These are phyloP conservation scores for Epizoanthus fatuus DNA, from an alignment of 92 coral and sea anemone species.

Conservation along the genomic window DNA sequence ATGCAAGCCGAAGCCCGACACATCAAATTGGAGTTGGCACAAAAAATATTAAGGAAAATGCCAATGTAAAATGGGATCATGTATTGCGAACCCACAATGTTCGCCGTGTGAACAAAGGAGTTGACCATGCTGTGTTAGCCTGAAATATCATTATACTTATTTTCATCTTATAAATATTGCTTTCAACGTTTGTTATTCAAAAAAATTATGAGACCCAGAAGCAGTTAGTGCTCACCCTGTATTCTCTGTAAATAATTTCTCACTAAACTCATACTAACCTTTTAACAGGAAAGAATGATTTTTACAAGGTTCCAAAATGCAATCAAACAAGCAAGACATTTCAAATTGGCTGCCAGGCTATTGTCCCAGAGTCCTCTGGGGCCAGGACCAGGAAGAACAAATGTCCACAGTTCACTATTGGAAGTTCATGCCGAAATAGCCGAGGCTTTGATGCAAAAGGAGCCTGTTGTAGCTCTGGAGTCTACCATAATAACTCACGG, in stretches of 20 bases:
- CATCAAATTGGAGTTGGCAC: too few species aligned
- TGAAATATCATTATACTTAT: too few species aligned
- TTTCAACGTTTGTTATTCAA: too few species aligned
- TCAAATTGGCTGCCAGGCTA: conserved; percentile 31
- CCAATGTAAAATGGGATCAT: too few species aligned
- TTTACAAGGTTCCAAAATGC: conserved; percentile 24
- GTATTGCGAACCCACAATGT: too few species aligned
- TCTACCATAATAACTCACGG: conserved; percentile 97
- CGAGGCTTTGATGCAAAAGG: conserved; percentile 82
- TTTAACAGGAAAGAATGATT: conserved; percentile 24
- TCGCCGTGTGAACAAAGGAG: too few species aligned
- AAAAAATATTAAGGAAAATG: too few species aligned
- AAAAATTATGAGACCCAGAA: background rate
- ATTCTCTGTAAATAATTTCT: too few species aligned
- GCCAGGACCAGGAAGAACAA: conserved; percentile 42
- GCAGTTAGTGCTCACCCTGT: background rate
- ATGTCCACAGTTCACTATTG: conserved; percentile 50
- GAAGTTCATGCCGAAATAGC: conserved; percentile 86
- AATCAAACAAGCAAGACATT: conserved; percentile 52
- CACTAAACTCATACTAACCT: too few species aligned
- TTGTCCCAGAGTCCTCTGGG: conserved; percentile 70
- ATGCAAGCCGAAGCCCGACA: too few species aligned
- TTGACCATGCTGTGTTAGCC: too few species aligned
- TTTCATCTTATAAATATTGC: too few species aligned
- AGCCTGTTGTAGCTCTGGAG: conserved; percentile 95